A percentile compares a stretch with the other conserved stretches of the same genome.
Conservation (phyloP, 2,113 vertebrate genomes). For the Phycodurus eques region DNA sequence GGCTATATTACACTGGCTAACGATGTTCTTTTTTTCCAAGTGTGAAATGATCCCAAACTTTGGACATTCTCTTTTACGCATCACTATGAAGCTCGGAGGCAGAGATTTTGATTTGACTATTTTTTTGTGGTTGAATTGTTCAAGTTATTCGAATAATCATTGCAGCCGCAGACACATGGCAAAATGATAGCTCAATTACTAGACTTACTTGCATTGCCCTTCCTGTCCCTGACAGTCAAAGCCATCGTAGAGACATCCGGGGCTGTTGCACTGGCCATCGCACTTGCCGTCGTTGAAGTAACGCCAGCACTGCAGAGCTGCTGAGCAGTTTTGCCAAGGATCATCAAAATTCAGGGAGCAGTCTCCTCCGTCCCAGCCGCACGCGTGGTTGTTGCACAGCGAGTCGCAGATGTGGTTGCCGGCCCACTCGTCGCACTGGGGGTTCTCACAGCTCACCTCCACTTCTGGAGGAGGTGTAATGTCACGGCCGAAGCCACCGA, state of each 20-base stretch:
- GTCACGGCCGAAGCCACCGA: slow-evolving; percentile 84
- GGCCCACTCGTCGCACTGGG: slow-evolving; percentile 78
- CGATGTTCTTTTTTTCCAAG: no score
- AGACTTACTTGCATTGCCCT: slow-evolving; percentile 94
- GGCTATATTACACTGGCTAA: no score
- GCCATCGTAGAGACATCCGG: slow-evolving; percentile 93
- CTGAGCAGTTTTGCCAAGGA: slow-evolving; percentile 96
- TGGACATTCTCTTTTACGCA: no score
- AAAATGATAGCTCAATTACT: neutral
- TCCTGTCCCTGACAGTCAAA: slow-evolving; percentile 92
- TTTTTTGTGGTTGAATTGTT: no score
- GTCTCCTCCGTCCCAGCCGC: slow-evolving; percentile 94
- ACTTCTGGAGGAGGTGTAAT: slow-evolving; percentile 82
- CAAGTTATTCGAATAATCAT: no score
- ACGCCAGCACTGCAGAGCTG: slow-evolving; percentile 93
- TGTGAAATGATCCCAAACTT: no score
- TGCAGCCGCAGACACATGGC: no score
- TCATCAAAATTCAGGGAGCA: slow-evolving; percentile 96
- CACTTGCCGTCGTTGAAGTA: slow-evolving; percentile 93
- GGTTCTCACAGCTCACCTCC: slow-evolving; percentile 83
- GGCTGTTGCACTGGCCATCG: slow-evolving; percentile 87
- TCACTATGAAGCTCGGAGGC: no score
- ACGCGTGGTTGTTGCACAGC: slow-evolving; percentile 90
- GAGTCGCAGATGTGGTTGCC: slow-evolving; percentile 87
- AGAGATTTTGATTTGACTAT: no score